A percentile compares a stretch with the other conserved stretches of the same genome.
Conservation (phyloP, 2,888 invertebrate species). For the Thymelicus acteon region DNA sequence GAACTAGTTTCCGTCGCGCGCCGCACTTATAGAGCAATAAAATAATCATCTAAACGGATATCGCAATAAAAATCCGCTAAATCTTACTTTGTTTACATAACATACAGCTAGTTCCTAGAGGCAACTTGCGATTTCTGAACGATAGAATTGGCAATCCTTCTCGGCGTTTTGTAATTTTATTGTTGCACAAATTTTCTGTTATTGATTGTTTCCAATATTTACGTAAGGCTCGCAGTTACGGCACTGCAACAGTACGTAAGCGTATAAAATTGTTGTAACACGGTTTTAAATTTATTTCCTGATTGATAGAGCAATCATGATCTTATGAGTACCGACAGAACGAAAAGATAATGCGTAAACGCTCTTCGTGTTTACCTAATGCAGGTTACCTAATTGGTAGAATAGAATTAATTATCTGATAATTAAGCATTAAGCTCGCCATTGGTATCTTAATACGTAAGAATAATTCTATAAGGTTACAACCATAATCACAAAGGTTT, state of each 20-base stretch:
- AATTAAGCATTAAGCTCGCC: too few relatives aligned
- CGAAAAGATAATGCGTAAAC: not conserved
- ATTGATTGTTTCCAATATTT: conserved; percentile 5
- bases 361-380: too few relatives aligned
- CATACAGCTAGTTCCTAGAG: not conserved
- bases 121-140: not conserved
- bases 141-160: not conserved
- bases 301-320: not conserved
- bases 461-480: too few relatives aligned
- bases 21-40: conserved; percentile 2
- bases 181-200: conserved; percentile 4
- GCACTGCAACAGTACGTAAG: not conserved
- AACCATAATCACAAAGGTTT: too few relatives aligned
- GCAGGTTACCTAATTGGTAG: too few relatives aligned
- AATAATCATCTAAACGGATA: not conserved
- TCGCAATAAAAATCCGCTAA: conserved; percentile 13
- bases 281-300: not conserved
- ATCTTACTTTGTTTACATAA: conserved; percentile 13
- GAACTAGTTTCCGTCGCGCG: conserved; percentile 50
- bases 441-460: too few relatives aligned
- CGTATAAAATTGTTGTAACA: not conserved
- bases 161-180: not conserved
- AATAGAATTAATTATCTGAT: too few relatives aligned
- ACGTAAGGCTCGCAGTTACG: not conserved
- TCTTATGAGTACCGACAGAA: not conserved